Evolutionary conservation across 2,797 vertebrate genomes (phyloP).

Genomic region (Channallabes apus): DNA sequence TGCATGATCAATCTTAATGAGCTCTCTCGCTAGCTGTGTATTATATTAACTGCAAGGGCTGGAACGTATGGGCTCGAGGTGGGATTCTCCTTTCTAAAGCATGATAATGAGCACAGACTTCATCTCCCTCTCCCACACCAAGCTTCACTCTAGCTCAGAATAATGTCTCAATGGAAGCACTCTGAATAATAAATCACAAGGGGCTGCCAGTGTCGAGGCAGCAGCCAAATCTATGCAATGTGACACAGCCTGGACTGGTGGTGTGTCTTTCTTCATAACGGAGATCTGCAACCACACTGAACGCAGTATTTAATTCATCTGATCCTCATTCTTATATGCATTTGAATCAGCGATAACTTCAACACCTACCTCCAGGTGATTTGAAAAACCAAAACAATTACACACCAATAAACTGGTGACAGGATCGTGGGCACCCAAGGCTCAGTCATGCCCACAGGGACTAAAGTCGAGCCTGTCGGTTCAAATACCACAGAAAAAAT

Average conservation of each 20-base stretch:
- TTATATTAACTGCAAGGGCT: conserved; percentile 74
- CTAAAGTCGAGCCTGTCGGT: too few relatives aligned
- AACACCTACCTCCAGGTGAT: too few relatives aligned
- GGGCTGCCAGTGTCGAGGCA: conserved; percentile 26
- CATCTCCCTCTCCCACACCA: conserved; percentile 55
- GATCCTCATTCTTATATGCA: not conserved
- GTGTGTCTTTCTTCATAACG: conserved; percentile 28
- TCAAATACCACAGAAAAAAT: too few relatives aligned
- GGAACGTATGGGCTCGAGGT: conserved; percentile 68
- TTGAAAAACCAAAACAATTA: too few relatives aligned
- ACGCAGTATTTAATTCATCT: not conserved
- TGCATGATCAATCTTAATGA: conserved; percentile 81
- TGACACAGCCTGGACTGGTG: not conserved
- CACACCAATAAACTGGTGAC: too few relatives aligned
- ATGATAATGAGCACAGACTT: conserved; percentile 71
- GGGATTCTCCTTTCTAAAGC: conserved; percentile 71
- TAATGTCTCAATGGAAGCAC: conserved; percentile 62
- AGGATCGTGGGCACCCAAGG: too few relatives aligned
- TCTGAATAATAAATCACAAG: conserved; percentile 57
- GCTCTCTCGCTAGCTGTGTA: conserved; percentile 70
- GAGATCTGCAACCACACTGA: conserved; percentile 11
- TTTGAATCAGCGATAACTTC: too few relatives aligned
- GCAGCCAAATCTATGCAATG: conserved; percentile 2
- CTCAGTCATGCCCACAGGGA: too few relatives aligned
- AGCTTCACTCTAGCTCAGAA: conserved; percentile 59